Evolutionary conservation across 1,140 invertebrate genomes (phyloP).

Genomic region (Trichonephila clavipes): DNA sequence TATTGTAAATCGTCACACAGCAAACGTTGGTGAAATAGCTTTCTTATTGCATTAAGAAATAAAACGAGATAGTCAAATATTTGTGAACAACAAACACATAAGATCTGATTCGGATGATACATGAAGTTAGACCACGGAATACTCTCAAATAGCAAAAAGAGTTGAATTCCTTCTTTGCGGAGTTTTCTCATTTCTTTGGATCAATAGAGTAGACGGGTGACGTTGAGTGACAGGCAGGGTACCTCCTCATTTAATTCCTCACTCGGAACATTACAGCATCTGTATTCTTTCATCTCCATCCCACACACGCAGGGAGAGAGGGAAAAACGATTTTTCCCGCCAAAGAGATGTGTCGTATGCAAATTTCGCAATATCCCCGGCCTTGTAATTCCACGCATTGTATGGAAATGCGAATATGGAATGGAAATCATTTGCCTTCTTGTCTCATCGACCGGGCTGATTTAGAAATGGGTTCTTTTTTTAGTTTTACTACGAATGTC

Average conservation of each 20-base stretch:
- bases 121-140: too few species aligned
- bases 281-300: constrained; percentile 28
- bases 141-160: too few species aligned
- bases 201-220: background rate
- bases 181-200: background rate
- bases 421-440: constrained; percentile 5
- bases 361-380: constrained; percentile 2
- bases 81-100: too few species aligned
- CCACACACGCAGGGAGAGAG: background rate
- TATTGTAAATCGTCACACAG: too few species aligned
- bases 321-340: background rate
- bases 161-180: too few species aligned
- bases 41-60: too few species aligned
- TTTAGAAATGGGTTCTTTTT: background rate
- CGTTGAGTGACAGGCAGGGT: background rate
- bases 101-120: too few species aligned
- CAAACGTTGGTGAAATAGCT: too few species aligned
- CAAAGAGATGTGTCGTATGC: background rate
- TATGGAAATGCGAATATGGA: constrained; percentile 6
- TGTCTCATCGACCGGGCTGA: background rate
- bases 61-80: too few species aligned
- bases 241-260: constrained; percentile 9
- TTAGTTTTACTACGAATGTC: too few species aligned
- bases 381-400: constrained; percentile 10
- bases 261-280: background rate